Evolutionary conservation across 2,888 invertebrate genomes (phyloP).

Genomic region (Polyommatus iphigenia): DNA sequence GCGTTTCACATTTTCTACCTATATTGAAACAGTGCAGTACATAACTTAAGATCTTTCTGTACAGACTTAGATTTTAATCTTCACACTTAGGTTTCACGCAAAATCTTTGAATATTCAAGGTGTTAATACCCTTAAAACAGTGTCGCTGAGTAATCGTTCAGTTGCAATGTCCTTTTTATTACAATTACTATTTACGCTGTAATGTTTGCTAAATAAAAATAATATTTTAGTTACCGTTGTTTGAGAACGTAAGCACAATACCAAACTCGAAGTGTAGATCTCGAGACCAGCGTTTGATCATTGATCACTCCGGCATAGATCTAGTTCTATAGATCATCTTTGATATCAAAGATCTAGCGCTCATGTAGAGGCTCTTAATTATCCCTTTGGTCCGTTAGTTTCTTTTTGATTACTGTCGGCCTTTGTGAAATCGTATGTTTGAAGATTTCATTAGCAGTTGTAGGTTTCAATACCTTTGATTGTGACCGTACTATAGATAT

Average conservation of each 20-base stretch:
- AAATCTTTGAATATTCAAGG: too few species aligned
- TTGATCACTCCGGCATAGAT: neutral
- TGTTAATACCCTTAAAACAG: too few species aligned
- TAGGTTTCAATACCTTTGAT: neutral
- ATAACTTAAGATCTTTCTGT: too few species aligned
- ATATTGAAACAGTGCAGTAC: too few species aligned
- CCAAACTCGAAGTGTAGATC: neutral
- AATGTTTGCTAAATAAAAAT: too few species aligned
- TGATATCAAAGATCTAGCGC: constrained; percentile 9
- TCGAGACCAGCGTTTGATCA: neutral
- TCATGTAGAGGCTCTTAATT: constrained; percentile 10
- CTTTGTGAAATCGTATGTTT: neutral
- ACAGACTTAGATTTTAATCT: too few species aligned
- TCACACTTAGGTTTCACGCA: too few species aligned
- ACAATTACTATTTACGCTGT: too few species aligned
- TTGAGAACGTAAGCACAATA: neutral
- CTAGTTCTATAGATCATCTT: neutral
- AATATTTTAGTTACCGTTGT: neutral
- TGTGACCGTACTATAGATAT: neutral
- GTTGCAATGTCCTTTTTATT: too few species aligned
- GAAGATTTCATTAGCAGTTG: neutral
- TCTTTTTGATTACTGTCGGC: neutral
- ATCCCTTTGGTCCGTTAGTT: neutral
- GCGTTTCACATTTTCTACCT: too few species aligned
- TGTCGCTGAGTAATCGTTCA: too few species aligned